These are phyloP conservation scores for Ormia ochracea DNA, from an alignment of 2,888 invertebrate genomes.

Conservation along the genomic window DNA sequence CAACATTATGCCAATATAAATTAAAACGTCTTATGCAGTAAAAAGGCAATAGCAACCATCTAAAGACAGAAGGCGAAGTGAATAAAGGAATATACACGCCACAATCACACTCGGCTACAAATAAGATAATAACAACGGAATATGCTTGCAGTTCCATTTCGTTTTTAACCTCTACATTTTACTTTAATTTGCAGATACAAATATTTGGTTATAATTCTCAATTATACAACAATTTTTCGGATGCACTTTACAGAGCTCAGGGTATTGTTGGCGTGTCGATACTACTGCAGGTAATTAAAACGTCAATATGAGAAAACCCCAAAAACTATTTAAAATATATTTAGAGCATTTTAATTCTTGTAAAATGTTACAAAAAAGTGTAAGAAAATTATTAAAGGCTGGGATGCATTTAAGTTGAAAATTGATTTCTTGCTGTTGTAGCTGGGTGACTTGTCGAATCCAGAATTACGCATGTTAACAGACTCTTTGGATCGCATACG, in stretches of 20 bases:
- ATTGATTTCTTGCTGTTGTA: constrained; percentile 73
- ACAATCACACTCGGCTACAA: constrained; percentile 18
- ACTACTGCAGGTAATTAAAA: constrained; percentile 88
- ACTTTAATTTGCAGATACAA: constrained; percentile 88
- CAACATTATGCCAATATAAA: constrained; percentile 60
- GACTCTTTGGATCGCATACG: constrained; percentile 94
- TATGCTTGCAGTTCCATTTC: constrained; percentile 8
- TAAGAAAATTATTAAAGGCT: not conserved
- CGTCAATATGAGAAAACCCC: constrained; percentile 1
- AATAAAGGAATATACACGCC: constrained; percentile 20
- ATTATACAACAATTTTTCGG: constrained; percentile 96
- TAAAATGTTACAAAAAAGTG: not conserved
- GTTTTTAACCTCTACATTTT: constrained; percentile 62
- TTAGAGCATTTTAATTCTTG: not conserved
- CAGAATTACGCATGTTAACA: constrained; percentile 92
- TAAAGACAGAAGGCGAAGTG: constrained; percentile 13
- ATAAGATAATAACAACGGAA: not conserved
- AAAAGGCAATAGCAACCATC: not conserved
- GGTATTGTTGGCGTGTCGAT: constrained; percentile 96
- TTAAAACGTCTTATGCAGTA: constrained; percentile 58
- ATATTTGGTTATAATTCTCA: constrained; percentile 99
- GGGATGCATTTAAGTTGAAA: not conserved
- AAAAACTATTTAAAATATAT: constrained; percentile 23
- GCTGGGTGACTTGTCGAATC: constrained; percentile 94
- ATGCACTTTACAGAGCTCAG: constrained; percentile 94